Percentiles rank a stretch among this genome's conserved stretches.
These are phyloP conservation scores for Mus minutoides DNA, from an alignment of 2,797 vertebrate species.

Conservation along the genomic window DNA sequence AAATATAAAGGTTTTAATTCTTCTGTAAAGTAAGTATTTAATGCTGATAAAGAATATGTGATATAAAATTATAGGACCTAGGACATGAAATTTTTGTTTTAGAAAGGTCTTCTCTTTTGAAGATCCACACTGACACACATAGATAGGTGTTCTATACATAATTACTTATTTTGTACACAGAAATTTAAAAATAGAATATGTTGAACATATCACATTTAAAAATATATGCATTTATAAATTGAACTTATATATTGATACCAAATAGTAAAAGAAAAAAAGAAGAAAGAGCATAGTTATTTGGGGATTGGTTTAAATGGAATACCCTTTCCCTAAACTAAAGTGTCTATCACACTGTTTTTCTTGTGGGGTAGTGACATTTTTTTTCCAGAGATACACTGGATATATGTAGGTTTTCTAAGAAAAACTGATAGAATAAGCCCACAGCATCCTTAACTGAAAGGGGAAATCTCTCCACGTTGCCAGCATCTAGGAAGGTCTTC, in stretches of 20 bases:
- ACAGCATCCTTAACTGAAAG: conserved; percentile 82
- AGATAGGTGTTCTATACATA: background rate
- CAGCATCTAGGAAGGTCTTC: conserved; percentile 80
- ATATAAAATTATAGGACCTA: background rate
- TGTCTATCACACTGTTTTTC: conserved; percentile 58
- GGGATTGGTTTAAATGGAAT: conserved; percentile 73
- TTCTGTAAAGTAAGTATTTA: background rate
- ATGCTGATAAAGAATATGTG: background rate
- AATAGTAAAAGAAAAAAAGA: background rate
- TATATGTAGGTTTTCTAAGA: conserved; percentile 81
- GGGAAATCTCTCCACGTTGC: conserved; percentile 78
- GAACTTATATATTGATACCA: background rate
- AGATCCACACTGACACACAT: background rate
- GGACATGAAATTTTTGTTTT: background rate
- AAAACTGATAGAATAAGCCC: conserved; percentile 74
- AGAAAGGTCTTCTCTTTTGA: background rate
- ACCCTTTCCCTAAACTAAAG: conserved; percentile 70
- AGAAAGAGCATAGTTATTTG: conserved; percentile 72
- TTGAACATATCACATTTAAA: background rate
- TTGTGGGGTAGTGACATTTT: conserved; percentile 81
- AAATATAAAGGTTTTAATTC: background rate
- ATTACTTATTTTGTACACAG: background rate
- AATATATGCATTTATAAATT: background rate
- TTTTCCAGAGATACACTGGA: conserved; percentile 74
- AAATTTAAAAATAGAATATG: background rate